These are phyloP conservation scores for Tenthredo scrophulariae DNA, from an alignment of 2,888 invertebrate species.

Conservation along the genomic window DNA sequence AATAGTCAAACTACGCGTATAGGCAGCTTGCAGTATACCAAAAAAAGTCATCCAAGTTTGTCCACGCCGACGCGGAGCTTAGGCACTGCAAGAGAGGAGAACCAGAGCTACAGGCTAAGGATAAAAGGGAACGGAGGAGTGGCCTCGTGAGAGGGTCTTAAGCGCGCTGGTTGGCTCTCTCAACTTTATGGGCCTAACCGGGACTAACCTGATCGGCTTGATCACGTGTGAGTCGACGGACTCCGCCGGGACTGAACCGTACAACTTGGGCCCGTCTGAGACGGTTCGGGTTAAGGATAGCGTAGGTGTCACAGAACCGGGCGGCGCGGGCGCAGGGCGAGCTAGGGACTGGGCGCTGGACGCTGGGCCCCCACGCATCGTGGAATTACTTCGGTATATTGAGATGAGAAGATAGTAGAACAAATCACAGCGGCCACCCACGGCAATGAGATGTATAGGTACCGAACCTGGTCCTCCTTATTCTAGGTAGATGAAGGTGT, in stretches of 20 bases:
- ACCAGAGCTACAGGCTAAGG: slow-evolving; percentile 59
- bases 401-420: slow-evolving; percentile 75
- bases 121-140: slow-evolving; percentile 72
- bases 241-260: slow-evolving; percentile 11
- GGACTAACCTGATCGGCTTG: slow-evolving; percentile 47
- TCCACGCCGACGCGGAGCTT: slow-evolving; percentile 43
- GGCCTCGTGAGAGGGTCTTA: slow-evolving; percentile 75
- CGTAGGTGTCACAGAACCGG: slow-evolving; percentile 70
- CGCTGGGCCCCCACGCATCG: slow-evolving; percentile 59
- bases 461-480: slow-evolving; percentile 14
- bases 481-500: not conserved
- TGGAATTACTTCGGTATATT: slow-evolving; percentile 76
- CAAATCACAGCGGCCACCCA: slow-evolving; percentile 77
- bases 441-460: slow-evolving; percentile 59
- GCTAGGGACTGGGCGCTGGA: too few species aligned
- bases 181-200: slow-evolving; percentile 75
- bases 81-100: slow-evolving; percentile 56
- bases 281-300: slow-evolving; percentile 58
- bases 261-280: slow-evolving; percentile 54
- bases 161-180: slow-evolving; percentile 75
- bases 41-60: slow-evolving; percentile 31
- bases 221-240: slow-evolving; percentile 40
- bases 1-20: slow-evolving; percentile 47
- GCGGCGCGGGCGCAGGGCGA: slow-evolving; percentile 64
- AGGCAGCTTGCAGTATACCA: not conserved